Percentiles rank a stretch among this genome's conserved stretches.
Conservation (phyloP, 2,888 invertebrate species). For the Caenorhabditis macrosperma region DNA sequence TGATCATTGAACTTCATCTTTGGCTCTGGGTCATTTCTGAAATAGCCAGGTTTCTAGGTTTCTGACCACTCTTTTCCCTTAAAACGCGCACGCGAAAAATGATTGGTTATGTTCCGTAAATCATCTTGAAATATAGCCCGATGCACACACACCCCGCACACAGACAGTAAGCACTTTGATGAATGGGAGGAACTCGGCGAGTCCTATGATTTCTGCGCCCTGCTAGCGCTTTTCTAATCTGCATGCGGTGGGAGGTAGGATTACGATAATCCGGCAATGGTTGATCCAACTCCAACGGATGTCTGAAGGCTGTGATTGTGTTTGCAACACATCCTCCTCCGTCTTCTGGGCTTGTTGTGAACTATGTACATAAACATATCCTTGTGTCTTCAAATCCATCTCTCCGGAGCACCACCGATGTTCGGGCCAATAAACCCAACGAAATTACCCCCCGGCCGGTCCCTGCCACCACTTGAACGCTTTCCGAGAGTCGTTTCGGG, state of each 20-base stretch:
- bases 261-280: slow-evolving; percentile 22
- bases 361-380: slow-evolving; percentile 47
- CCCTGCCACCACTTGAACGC: not conserved
- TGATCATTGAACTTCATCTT: not conserved
- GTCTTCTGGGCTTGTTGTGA: slow-evolving; percentile 24
- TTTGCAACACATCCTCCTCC: not conserved
- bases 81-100: slow-evolving; percentile 45
- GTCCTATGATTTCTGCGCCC: slow-evolving; percentile 12
- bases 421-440: slow-evolving; percentile 21
- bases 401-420: not conserved
- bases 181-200: not conserved
- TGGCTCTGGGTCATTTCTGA: not conserved
- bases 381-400: slow-evolving; percentile 1
- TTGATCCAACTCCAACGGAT: not conserved
- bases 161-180: slow-evolving; percentile 11
- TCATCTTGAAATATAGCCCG: slow-evolving; percentile 22
- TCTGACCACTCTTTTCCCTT: not conserved
- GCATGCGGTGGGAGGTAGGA: not conserved
- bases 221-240: slow-evolving; percentile 6
- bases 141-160: slow-evolving; percentile 17
- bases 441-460: slow-evolving; percentile 45
- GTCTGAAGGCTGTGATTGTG: not conserved
- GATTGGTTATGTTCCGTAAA: slow-evolving; percentile 57
- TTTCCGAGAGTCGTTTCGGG: slow-evolving; percentile 13
- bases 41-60: not conserved